Evolutionary conservation across 2,888 invertebrate species (phyloP).

Genomic region (Ennomos quercinarius): DNA sequence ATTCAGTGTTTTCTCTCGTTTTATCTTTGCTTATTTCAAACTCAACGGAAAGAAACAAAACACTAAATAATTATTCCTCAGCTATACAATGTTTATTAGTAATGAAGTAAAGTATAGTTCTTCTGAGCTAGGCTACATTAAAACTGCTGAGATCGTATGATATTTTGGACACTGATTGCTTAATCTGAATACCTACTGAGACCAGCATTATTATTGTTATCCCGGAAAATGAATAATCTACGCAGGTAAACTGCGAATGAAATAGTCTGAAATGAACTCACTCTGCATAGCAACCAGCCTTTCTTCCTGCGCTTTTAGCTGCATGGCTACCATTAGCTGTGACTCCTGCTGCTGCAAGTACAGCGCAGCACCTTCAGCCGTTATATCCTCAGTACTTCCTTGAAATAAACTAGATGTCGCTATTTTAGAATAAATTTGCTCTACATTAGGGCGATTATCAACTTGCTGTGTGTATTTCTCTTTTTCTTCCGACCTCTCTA

Average conservation of each 20-base stretch:
- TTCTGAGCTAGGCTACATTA: too few species aligned
- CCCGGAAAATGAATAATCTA: too few species aligned
- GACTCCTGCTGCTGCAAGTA: slow-evolving; percentile 87
- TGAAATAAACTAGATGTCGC: slow-evolving; percentile 46
- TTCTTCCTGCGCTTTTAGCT: slow-evolving; percentile 87
- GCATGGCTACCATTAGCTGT: slow-evolving; percentile 86
- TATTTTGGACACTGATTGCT: too few species aligned
- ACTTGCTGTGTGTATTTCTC: slow-evolving; percentile 29
- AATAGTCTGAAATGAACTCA: slow-evolving; percentile 48
- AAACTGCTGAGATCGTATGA: too few species aligned
- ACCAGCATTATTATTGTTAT: too few species aligned
- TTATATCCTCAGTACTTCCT: slow-evolving; percentile 69
- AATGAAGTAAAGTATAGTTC: background rate
- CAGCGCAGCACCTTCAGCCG: slow-evolving; percentile 82
- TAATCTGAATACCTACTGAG: too few species aligned
- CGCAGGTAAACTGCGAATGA: too few species aligned
- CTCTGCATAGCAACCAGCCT: slow-evolving; percentile 84
- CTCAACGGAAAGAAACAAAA: too few species aligned
- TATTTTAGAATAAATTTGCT: slow-evolving; percentile 36
- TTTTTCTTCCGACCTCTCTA: slow-evolving; percentile 39
- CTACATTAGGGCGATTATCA: slow-evolving; percentile 22
- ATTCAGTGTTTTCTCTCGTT: too few species aligned
- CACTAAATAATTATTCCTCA: too few species aligned
- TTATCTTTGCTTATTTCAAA: too few species aligned
- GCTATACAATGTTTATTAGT: too few species aligned